Evolutionary conservation across 2,888 invertebrate species (phyloP).

Genomic region (Ornithoptera alexandrae): DNA sequence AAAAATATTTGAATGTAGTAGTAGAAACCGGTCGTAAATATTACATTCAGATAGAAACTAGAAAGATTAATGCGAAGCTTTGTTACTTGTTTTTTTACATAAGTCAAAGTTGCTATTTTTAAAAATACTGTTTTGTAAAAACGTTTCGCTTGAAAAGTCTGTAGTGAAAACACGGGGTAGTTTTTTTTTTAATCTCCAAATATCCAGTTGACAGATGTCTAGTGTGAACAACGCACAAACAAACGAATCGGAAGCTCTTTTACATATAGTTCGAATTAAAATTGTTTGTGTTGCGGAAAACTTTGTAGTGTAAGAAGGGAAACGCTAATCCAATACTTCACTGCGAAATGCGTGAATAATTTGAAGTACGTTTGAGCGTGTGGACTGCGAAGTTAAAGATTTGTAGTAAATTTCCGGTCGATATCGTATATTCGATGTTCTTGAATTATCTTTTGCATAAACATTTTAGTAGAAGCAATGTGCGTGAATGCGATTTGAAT

Average conservation of each 20-base stretch:
- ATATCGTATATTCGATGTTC: neutral
- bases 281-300: neutral
- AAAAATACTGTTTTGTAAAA: neutral
- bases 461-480: neutral
- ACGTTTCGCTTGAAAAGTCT: neutral
- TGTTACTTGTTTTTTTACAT: constrained; percentile 7
- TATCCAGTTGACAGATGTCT: neutral
- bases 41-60: neutral
- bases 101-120: neutral
- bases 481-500: neutral
- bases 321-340: neutral
- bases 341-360: neutral
- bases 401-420: neutral
- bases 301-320: too few relatives aligned
- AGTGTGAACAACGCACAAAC: neutral
- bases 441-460: neutral
- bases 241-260: neutral
- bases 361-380: neutral
- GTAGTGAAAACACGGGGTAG: neutral
- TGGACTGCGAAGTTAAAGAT: neutral
- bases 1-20: neutral
- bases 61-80: constrained; percentile 7
- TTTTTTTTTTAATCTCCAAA: neutral
- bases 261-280: neutral
- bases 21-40: neutral